Base-by-base conservation (phyloP, 2,888 invertebrate species). In the Acanthosepion esculentum region DNA sequence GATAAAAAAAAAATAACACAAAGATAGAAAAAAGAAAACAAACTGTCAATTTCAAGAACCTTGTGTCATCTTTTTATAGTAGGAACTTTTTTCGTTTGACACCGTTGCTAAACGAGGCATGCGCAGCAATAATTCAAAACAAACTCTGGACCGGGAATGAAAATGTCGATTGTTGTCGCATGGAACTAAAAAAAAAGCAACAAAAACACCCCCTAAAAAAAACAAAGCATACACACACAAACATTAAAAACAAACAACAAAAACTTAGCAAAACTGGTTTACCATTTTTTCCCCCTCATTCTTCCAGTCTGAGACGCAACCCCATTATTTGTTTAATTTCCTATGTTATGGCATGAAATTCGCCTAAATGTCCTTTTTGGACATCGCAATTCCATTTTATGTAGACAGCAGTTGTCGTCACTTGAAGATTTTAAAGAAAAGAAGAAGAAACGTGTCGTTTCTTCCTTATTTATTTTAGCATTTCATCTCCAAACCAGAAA, bases 71-170 rank as follows among this genome's bases (percentile, higher is more conserved):
- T 33, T 78, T 78, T 78, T n/a, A 78, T n/a, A n/a, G 78, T n/a
- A 33, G 78, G 78, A 33, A n/a, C 78, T 12, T n/a, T 33, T n/a
- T 78, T 78, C n/a, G 78, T 0, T 18, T 18, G 5, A 78, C 78
- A 78, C 78, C 78, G 78, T 5, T 33, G 78, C n/a, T n/a, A 12
- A n/a, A 78, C 78, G n/a, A 10, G n/a, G 78, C 78, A 78, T 78
- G 78, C 78, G 78, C 78, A 78, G n/a, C 78, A n/a, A n/a, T 78
- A 78, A 78, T 78, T 78, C 78, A 78, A 78, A 78, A 78, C 78
- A 78, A 78, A 78, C 78, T 78, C 33, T 5, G n/a, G 78, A 78
- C n/a, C n/a, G n/a, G n/a, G n/a, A 78, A 78, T n/a, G 15, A 12
- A 78, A n/a, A 78, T 78, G n/a, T n/a, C n/a, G n/a, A n/a, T 78